Evolutionary conservation across 2,888 invertebrate genomes (phyloP).

Genomic region (Shargacucullia verbasci): DNA sequence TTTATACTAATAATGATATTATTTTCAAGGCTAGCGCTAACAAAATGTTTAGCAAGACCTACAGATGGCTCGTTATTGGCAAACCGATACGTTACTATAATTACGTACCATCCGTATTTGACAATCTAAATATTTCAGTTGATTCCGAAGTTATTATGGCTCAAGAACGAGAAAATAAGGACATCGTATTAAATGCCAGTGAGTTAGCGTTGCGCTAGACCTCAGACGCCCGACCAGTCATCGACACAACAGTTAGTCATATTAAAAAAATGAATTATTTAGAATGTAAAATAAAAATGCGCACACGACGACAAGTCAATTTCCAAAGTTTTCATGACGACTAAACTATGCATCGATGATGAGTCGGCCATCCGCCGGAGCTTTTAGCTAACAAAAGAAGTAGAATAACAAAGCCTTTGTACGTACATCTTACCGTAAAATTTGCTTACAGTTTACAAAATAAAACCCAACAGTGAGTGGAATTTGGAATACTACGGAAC

Average conservation of each 20-base stretch:
- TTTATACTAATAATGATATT: neutral
- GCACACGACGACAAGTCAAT: no score
- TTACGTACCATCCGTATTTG: slow-evolving; percentile 48
- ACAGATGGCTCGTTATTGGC: slow-evolving; percentile 73
- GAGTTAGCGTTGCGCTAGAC: no score
- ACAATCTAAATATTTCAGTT: slow-evolving; percentile 60
- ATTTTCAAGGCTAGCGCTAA: slow-evolving; percentile 62
- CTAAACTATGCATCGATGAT: no score
- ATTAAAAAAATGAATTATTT: no score
- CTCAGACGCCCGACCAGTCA: no score
- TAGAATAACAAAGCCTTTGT: no score
- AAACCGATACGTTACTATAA: slow-evolving; percentile 33
- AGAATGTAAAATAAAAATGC: no score
- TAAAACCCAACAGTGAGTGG: slow-evolving; percentile 58
- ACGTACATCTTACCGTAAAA: neutral
- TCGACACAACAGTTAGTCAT: no score
- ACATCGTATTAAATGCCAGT: slow-evolving; percentile 63
- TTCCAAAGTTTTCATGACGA: no score
- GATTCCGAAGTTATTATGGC: slow-evolving; percentile 73
- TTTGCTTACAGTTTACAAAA: slow-evolving; percentile 70
- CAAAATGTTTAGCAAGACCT: slow-evolving; percentile 64
- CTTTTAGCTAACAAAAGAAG: no score
- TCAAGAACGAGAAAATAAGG: slow-evolving; percentile 41
- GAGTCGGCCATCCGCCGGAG: no score
- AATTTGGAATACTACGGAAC: slow-evolving; percentile 67